Conservation (phyloP, 2,113 vertebrate species). For the Eurystomus gularis region DNA sequence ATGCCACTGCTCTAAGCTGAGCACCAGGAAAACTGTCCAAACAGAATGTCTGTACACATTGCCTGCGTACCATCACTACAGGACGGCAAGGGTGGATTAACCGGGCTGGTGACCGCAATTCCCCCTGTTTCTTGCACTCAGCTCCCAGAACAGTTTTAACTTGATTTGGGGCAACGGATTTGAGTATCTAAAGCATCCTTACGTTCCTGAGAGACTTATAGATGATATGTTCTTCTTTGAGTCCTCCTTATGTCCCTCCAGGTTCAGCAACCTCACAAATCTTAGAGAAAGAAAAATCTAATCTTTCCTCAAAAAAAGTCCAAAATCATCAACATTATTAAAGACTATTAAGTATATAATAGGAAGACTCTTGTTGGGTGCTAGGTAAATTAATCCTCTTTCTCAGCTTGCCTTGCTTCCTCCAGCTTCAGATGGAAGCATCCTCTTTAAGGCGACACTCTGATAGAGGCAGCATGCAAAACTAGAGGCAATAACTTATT, state of each 20-base stretch:
- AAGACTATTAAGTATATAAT: neutral
- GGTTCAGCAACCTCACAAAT: neutral
- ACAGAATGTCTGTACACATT: neutral
- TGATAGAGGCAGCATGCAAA: neutral
- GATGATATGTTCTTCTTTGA: neutral
- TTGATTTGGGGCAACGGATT: neutral
- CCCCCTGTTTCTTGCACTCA: neutral
- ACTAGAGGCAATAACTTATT: neutral
- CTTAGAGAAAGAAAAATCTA: neutral
- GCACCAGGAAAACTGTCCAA: neutral
- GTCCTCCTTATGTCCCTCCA: neutral
- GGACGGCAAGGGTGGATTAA: neutral
- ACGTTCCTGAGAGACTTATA: neutral
- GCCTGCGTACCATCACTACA: fast-evolving
- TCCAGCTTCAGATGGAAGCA: neutral
- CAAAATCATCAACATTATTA: neutral
- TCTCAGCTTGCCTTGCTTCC: neutral
- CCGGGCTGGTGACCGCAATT: fast-evolving
- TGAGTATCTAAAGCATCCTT: neutral
- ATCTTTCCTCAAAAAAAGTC: neutral
- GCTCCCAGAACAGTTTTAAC: neutral
- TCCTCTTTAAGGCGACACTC: neutral
- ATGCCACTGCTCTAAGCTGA: neutral
- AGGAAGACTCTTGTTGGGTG: neutral
- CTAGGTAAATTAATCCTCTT: neutral